Base-by-base conservation (phyloP, 2,113 vertebrate species). In the Vidua macroura region DNA sequence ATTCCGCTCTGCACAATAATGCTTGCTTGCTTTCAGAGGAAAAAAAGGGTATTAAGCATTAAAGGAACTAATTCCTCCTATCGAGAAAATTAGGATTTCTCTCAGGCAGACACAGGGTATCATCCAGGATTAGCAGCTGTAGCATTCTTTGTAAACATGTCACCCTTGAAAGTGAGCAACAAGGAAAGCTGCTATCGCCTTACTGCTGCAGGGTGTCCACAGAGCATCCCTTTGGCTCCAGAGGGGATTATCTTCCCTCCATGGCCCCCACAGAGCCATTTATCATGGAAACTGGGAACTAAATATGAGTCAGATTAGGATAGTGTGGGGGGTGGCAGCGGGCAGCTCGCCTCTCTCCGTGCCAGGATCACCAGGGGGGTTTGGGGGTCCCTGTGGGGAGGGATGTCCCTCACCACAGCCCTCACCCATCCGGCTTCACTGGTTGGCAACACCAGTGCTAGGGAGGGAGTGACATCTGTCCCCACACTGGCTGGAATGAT, bases 111-210 rank as follows among this genome's bases (percentile, higher is more conserved):
- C 95, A 86, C 63, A 10, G 91, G 72, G 90, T 96, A 96, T 96
- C 92, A 96, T 96, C 95, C 90, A 43, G 92, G 96, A 96, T 97
- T 97, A 97, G 91, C 0, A 5, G 94, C 90, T 93, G 93, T 94
- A 91, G 94, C 94, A 43, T 95, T 96, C 94, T 96, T 95, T 97
- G 95, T 96, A 95, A 97, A 96, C 92, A 95, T 81, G 93, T 95
- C 94, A 95, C 93, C 89, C 87, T 95, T 88, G 93, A 81, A 97
- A 97, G 95, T 86, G 88, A 95, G 89, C 89, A 94, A 77, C 75
- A 76, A 79, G 93, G 93, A 64, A 92, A 93, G 66, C 85, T 87
- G 78, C 94, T 92, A 69, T 96, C 59, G 30, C 79, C 91, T 85
- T 48, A 13, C 43, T 49, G 92, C 96, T 96, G 95, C 90, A 69